phyloP scores from a whole-genome alignment of 2,797 vertebrate species.

The Neosalanx taihuensis region DNA sequence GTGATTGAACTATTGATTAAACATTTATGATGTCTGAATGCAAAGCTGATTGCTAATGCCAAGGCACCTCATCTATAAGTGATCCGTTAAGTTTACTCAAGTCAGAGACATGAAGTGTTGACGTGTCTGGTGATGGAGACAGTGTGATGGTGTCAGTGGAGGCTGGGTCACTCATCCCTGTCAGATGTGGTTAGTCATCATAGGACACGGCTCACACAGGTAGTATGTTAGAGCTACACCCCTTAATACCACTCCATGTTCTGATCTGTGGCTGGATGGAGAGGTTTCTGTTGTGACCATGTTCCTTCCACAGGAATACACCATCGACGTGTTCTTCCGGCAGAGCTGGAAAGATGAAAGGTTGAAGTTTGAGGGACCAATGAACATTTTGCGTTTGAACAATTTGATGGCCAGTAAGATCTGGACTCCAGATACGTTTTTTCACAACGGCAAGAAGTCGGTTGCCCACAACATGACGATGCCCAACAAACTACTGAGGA shows the following conservation, averaged over 20 bases:
- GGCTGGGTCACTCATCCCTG: slow-evolving; percentile 10
- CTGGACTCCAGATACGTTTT: slow-evolving; percentile 99
- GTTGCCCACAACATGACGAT: slow-evolving; percentile 99
- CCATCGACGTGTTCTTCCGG: slow-evolving; percentile 97
- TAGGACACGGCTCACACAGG: neutral
- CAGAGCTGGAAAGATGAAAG: slow-evolving; percentile 98
- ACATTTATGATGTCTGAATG: slow-evolving; percentile 41
- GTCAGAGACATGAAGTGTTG: slow-evolving; percentile 21
- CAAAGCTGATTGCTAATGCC: slow-evolving; percentile 22
- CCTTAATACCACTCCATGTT: no score
- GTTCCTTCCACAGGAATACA: slow-evolving; percentile 83
- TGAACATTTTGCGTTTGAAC: slow-evolving; percentile 96
- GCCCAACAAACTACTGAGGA: slow-evolving; percentile 95
- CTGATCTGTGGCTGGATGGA: no score
- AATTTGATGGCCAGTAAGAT: slow-evolving; percentile 99
- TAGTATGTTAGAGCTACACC: neutral
- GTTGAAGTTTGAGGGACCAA: slow-evolving; percentile 93
- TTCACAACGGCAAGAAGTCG: slow-evolving; percentile 98
- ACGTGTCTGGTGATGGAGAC: neutral
- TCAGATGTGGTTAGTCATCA: neutral
- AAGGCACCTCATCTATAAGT: slow-evolving; percentile 13
- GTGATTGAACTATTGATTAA: slow-evolving; percentile 55
- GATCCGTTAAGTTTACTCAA: slow-evolving; percentile 9
- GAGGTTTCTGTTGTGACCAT: neutral
- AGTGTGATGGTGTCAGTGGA: neutral